Evolutionary conservation across 2,797 vertebrate genomes (phyloP), one percentile per base, ranked within the genome.

Genomic region (Peromyscus eremicus): DNA sequence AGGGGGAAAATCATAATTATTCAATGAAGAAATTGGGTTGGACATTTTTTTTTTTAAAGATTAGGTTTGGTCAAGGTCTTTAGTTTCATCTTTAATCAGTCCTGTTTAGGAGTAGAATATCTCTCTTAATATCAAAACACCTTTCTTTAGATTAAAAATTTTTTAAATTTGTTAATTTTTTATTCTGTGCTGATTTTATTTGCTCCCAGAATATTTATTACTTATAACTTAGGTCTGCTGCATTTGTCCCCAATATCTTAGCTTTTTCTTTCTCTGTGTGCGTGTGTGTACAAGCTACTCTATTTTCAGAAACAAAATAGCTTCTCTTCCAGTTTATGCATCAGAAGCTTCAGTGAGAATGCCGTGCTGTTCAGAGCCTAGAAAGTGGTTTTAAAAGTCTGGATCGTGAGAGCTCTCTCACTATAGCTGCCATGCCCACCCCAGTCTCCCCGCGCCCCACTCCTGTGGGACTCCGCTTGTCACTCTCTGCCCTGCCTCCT

Each of bases 271-370:
- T 57, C n/a, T n/a, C 13, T 2, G 6, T 49, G 10, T 49, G 49
- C 49, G 11, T 49, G 49, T 49, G 52, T 37, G 8, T 49, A 46
- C 7, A 77, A 89, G 62, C 60, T 66, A 80, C 71, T 40, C 55
- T 87, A 17, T 92, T 95, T 95, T 89, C 19, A 92, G 80, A 81
- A 94, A 57, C 64, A 83, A 46, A 62, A 37, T 27, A 43, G 64
- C 49, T 73, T 92, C 76, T 55, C 85, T 82, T 92, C 90, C 80
- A 64, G 55, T 81, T 87, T 43, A 16, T 13, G 62, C 46, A 21
- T 40, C 62, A 62, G 62, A 92, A 70, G 14, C 57, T 29, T 83
- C 55, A 25, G 34, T 32, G 32, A 86, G 68, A 89, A 90, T 46
- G 66, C 68, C 73, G 1, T 87, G 27, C 34, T 77, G 25, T 77